Conservation (phyloP, 2,113 vertebrate species). For the Pseudopipra pipra region DNA sequence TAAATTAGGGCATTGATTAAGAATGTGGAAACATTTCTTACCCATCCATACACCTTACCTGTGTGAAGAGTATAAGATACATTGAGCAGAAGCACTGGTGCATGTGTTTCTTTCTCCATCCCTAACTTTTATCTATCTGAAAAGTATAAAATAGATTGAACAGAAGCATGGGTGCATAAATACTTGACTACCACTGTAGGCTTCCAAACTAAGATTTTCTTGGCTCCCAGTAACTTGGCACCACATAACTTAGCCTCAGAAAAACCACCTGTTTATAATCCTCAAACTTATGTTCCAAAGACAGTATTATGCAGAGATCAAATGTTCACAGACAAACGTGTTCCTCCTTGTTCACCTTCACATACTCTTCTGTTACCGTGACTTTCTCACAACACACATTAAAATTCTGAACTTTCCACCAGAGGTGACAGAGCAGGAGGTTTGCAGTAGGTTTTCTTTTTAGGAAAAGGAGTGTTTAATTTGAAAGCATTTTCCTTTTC, state of each 20-base stretch:
- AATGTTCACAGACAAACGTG: conserved; percentile 1
- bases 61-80: background rate
- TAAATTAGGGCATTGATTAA: background rate
- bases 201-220: conserved; percentile 39
- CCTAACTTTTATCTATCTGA: background rate
- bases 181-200: background rate
- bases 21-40: background rate
- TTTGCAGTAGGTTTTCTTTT: background rate
- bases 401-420: background rate
- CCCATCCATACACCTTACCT: background rate
- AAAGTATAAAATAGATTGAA: background rate
- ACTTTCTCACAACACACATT: background rate
- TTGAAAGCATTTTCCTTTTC: background rate
- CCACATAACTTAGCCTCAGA: conserved; percentile 35
- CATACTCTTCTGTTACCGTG: background rate
- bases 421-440: background rate
- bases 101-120: background rate
- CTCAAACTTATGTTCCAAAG: conserved; percentile 44
- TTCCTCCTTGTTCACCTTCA: conserved; percentile 30
- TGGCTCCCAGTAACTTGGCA: conserved; percentile 46
- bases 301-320: conserved; percentile 35
- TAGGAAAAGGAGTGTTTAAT: background rate
- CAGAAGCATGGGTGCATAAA: background rate
- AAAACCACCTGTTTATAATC: conserved; percentile 51
- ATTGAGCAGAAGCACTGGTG: background rate